A percentile compares a stretch with the other conserved stretches of the same genome.
Conservation (phyloP, 2,113 vertebrate genomes). For the Opisthocomus hoazin region DNA sequence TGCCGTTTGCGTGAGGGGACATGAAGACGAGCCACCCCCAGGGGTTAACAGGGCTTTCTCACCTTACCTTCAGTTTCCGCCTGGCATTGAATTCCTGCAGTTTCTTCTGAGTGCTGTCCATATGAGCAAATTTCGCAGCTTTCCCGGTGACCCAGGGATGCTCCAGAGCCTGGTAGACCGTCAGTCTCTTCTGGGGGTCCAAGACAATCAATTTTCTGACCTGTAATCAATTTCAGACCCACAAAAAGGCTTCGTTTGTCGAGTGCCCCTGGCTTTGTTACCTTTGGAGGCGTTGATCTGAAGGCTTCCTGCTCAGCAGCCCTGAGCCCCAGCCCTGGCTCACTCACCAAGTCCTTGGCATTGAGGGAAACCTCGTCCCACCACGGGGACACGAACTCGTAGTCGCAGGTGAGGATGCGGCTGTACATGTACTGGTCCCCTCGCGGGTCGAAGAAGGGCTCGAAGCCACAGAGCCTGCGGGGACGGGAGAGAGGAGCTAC, state of each 20-base stretch:
- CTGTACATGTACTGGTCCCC: constrained; percentile 90
- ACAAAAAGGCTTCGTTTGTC: rapidly evolving
- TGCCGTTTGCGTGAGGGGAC: rapidly evolving
- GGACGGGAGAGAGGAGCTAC: background rate
- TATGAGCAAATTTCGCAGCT: constrained; percentile 84
- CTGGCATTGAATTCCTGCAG: constrained; percentile 88
- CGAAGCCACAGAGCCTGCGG: constrained; percentile 85
- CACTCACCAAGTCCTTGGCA: constrained; percentile 81
- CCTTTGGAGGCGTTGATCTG: too few species aligned
- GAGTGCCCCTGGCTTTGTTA: rapidly evolving
- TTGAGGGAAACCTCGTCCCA: constrained; percentile 84
- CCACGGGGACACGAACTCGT: constrained; percentile 82
- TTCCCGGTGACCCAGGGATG: constrained; percentile 89
- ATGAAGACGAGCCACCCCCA: rapidly evolving
- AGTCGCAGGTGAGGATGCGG: constrained; percentile 83
- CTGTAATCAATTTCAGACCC: constrained; percentile 30
- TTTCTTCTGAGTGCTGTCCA: constrained; percentile 88
- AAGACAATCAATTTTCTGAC: constrained; percentile 83
- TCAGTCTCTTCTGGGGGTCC: constrained; percentile 82
- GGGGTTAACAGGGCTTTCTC: too few species aligned
- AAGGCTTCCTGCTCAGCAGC: background rate
- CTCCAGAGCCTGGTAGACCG: constrained; percentile 77
- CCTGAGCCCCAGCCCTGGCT: rapidly evolving
- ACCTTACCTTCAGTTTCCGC: constrained; percentile 83
- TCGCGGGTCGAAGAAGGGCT: constrained; percentile 86